Conservation (phyloP, 2,888 invertebrate genomes). For the Brenthis ino region DNA sequence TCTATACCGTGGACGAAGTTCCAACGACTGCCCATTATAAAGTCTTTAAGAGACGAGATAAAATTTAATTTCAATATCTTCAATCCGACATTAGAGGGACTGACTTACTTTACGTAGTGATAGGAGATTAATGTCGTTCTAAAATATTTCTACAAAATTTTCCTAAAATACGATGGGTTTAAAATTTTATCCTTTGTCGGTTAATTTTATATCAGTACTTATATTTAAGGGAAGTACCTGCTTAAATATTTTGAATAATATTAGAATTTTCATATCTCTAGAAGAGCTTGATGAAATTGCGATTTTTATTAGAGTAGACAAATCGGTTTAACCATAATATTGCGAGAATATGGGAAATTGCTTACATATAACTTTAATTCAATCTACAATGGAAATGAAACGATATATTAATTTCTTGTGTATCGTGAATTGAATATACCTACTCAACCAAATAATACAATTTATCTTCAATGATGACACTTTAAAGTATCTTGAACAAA, state of each 20-base stretch:
- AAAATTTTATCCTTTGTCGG: neutral
- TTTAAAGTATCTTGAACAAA: neutral
- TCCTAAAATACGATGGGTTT: neutral
- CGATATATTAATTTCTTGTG: no score
- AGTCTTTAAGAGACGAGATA: constrained; percentile 59
- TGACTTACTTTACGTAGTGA: constrained; percentile 25
- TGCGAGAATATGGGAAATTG: no score
- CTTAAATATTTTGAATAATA: no score
- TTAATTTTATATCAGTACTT: neutral
- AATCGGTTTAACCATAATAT: no score
- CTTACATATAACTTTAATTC: no score
- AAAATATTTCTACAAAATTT: constrained; percentile 19
- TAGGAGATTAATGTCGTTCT: constrained; percentile 26
- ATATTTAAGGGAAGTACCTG: no score
- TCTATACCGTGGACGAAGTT: constrained; percentile 30
- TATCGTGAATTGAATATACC: neutral
- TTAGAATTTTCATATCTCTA: no score
- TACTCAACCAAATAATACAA: neutral
- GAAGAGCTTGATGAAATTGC: no score
- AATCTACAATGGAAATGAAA: no score
- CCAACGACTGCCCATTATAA: constrained; percentile 52
- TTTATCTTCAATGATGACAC: neutral
- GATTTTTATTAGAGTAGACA: no score
- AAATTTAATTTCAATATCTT: constrained; percentile 62
- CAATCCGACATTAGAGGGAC: constrained; percentile 32